Evolutionary conservation across 2,113 vertebrate genomes (phyloP), one percentile per base, ranked within the genome.

Genomic region (Dipodomys merriami): DNA sequence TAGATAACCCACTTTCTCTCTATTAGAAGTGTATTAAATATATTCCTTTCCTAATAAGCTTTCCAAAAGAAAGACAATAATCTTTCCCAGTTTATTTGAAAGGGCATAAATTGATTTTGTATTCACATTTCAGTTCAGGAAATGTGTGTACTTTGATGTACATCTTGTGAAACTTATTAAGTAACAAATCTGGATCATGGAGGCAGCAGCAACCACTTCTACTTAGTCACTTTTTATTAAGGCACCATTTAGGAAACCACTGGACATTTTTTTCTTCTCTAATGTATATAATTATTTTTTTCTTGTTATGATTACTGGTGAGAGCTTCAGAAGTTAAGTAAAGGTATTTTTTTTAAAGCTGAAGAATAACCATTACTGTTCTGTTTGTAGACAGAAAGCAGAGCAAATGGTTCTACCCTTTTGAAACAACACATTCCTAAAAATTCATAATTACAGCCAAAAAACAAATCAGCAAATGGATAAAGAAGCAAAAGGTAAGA

Each of bases 51-150:
- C 53, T 57, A 57, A 57, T 57, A 57, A 57, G 15, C 12, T 57
- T 57, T 57, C 49, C 39, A 39, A 49, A 49, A 49, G 12, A 57
- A 57, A 57, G 12, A 57, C 53, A 57, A 57, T 57, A 57, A 57
- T 57, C 53, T 18, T 57, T 18, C 53, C 16, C 53, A 57, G 53
- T 57, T 57, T 57, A 57, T 57, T 16, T 57, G 53, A 57, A 57
- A n/a, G 53, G 86, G 6, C 60, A 85, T 46, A 83, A 93, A 76
- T 96, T 93, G 35, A 91, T 84, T 87, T 71, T 85, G 80, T 60
- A 89, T 15, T 62, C 91, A 76, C 60, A 82, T 68, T 84, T 92
- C 19, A 53, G 27, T 79, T 95, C 30, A 91, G 57, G 44, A 71
- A 87, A 57, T 64, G 7, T 85, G 30, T 60, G 62, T 46, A 33